phyloP scores from a whole-genome alignment of 2,113 vertebrate species.

The Helogale parvula region DNA sequence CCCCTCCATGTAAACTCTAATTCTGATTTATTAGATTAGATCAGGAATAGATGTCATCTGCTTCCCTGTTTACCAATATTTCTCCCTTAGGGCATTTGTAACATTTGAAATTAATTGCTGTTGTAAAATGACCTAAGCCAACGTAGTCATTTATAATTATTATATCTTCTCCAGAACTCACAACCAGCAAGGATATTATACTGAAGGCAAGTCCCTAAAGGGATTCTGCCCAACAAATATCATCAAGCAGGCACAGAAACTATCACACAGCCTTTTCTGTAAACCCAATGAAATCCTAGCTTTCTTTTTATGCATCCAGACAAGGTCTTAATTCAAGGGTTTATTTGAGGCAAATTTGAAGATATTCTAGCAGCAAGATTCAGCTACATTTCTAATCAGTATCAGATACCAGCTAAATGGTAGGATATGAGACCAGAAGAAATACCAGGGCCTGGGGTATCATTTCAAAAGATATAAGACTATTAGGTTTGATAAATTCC shows the following conservation, averaged over 20 bases:
- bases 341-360: background rate
- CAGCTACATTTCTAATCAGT: constrained; percentile 16
- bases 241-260: background rate
- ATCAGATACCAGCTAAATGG: background rate
- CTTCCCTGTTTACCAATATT: background rate
- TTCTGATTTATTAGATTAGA: constrained; percentile 9
- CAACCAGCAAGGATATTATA: background rate
- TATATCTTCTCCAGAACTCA: background rate
- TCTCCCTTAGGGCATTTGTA: background rate
- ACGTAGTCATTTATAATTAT: background rate
- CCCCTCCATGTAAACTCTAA: background rate
- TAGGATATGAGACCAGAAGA: background rate
- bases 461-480: background rate
- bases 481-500: background rate
- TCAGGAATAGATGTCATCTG: background rate
- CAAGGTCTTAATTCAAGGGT: background rate
- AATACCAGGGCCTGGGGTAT: background rate
- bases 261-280: background rate
- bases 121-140: background rate
- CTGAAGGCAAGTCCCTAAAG: background rate
- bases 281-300: background rate
- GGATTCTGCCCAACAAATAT: background rate
- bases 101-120: background rate
- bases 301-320: background rate
- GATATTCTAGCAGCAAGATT: background rate